Percentiles rank a stretch among this genome's conserved stretches.
Evolutionary conservation across 2,888 invertebrate genomes (phyloP).

Genomic region (Euclidia mi): DNA sequence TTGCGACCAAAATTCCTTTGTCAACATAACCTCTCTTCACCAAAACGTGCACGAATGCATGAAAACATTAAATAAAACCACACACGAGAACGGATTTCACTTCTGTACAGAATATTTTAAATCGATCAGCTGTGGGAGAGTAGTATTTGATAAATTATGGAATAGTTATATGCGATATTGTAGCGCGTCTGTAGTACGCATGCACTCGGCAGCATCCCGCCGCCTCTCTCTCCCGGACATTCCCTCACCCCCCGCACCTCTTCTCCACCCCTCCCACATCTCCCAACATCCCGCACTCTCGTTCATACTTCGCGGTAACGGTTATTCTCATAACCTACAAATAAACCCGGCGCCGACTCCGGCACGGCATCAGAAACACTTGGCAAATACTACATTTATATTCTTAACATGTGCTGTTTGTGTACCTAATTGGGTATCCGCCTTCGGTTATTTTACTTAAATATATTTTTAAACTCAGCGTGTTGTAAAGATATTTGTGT

Average conservation of each 20-base stretch:
- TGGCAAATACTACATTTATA: not conserved
- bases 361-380: not conserved
- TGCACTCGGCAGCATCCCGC: slow-evolving; percentile 39
- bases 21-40: slow-evolving; percentile 82
- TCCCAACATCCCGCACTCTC: slow-evolving; percentile 66
- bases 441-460: too few species aligned
- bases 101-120: slow-evolving; percentile 45
- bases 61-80: slow-evolving; percentile 23
- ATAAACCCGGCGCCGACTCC: slow-evolving; percentile 15
- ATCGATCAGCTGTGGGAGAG: slow-evolving; percentile 20
- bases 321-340: slow-evolving; percentile 77
- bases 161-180: slow-evolving; percentile 24
- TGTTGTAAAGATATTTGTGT: too few species aligned
- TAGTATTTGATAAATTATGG: slow-evolving; percentile 34
- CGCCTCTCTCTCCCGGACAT: slow-evolving; percentile 17
- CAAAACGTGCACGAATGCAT: slow-evolving; percentile 31
- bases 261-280: slow-evolving; percentile 32
- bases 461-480: too few species aligned
- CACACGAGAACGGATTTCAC: slow-evolving; percentile 37
- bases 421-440: not conserved
- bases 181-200: slow-evolving; percentile 45
- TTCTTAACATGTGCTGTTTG: not conserved
- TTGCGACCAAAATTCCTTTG: slow-evolving; percentile 70
- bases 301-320: slow-evolving; percentile 62
- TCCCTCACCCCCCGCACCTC: slow-evolving; percentile 27